Evolutionary conservation across 2,888 invertebrate genomes (phyloP).

Genomic region (Apamea anceps): DNA sequence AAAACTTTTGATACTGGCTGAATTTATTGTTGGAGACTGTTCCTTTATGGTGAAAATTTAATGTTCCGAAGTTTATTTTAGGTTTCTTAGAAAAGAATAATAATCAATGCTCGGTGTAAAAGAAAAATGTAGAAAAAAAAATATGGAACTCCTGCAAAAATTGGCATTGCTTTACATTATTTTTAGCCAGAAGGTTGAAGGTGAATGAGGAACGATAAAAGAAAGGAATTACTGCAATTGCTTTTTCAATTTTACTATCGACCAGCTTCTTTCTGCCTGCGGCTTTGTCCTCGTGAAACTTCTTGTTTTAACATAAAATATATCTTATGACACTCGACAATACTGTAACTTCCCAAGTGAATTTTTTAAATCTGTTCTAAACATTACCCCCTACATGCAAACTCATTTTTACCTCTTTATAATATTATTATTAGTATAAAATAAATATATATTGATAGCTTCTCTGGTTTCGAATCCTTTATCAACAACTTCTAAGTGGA

Average conservation of each 20-base stretch:
- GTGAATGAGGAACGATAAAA: not conserved
- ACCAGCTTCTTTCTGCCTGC: not conserved
- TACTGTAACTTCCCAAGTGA: too few relatives aligned
- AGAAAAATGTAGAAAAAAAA: not conserved
- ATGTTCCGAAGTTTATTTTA: slow-evolving; percentile 5
- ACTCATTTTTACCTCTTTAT: too few relatives aligned
- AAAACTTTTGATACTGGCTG: slow-evolving; percentile 46
- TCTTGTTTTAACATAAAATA: too few relatives aligned
- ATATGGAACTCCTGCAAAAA: not conserved
- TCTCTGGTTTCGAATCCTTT: not conserved
- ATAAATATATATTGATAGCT: not conserved
- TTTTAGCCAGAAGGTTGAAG: not conserved
- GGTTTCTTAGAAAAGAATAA: not conserved
- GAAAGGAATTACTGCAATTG: not conserved
- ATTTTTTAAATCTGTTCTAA: too few relatives aligned
- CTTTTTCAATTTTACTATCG: not conserved
- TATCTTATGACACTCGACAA: too few relatives aligned
- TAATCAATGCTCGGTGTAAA: not conserved
- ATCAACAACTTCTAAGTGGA: not conserved
- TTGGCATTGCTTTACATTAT: not conserved
- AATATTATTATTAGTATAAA: too few relatives aligned
- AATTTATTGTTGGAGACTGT: slow-evolving; percentile 48
- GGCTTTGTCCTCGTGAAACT: not conserved
- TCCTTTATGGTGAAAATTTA: slow-evolving; percentile 24
- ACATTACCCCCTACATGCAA: too few relatives aligned